phyloP scores from a whole-genome alignment of 1,140 invertebrate genomes.

The Zophobas morio region DNA sequence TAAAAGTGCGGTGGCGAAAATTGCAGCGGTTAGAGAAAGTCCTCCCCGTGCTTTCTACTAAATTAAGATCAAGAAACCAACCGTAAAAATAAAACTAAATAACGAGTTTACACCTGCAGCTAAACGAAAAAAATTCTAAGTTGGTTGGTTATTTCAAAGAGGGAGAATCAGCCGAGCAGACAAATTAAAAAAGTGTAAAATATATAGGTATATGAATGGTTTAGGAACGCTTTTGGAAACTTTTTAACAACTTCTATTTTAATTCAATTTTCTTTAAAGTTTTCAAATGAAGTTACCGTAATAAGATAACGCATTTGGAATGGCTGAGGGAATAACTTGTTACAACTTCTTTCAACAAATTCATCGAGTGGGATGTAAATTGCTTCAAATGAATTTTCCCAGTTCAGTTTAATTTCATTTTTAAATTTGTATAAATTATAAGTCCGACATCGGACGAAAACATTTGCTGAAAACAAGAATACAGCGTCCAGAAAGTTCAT shows the following conservation, averaged over 20 bases:
- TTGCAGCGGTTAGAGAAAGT: constrained; percentile 13
- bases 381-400: constrained; percentile 19
- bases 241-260: constrained; percentile 58
- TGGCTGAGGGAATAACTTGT: constrained; percentile 34
- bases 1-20: constrained; percentile 14
- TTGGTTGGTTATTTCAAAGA: background rate
- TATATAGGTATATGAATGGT: constrained; percentile 48
- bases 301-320: constrained; percentile 54
- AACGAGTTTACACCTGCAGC: constrained; percentile 1
- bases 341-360: constrained; percentile 47
- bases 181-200: constrained; percentile 41
- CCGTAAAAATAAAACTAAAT: constrained; percentile 2
- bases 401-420: constrained; percentile 4
- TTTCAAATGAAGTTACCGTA: constrained; percentile 54
- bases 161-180: background rate
- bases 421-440: background rate
- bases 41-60: background rate
- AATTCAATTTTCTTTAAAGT: constrained; percentile 54
- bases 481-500: too few species aligned
- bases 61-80: background rate
- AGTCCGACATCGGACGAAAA: background rate
- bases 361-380: constrained; percentile 11
- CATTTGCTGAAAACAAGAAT: too few species aligned
- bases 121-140: background rate
- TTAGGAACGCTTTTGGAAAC: constrained; percentile 52